Percentiles rank a stretch among this genome's conserved stretches.
phyloP scores from a whole-genome alignment of 1,140 invertebrate genomes.

The Lasioglossum baleicum region DNA sequence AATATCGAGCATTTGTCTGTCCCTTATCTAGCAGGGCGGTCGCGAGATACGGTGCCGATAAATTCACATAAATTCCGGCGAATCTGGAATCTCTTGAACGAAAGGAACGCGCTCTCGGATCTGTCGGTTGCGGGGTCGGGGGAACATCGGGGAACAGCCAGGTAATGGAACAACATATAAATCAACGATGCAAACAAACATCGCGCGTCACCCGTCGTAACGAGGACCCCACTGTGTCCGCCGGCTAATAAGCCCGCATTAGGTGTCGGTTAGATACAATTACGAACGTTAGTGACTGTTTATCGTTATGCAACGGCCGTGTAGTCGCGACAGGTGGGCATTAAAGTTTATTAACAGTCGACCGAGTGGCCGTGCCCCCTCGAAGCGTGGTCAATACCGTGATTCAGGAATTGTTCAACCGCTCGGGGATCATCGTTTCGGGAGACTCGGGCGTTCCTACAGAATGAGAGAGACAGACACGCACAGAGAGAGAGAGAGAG shows the following conservation, averaged over 20 bases:
- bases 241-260: slow-evolving; percentile 37
- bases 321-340: slow-evolving; percentile 31
- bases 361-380: background rate
- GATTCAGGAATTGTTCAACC: background rate
- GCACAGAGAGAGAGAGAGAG: no score
- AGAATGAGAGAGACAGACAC: no score
- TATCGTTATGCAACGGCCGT: slow-evolving; percentile 48
- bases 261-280: slow-evolving; percentile 46
- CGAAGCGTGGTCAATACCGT: background rate
- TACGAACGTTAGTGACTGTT: slow-evolving; percentile 39
- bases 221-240: slow-evolving; percentile 26
- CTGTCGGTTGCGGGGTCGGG: background rate
- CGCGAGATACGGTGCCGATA: background rate
- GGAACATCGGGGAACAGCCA: background rate
- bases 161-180: slow-evolving; percentile 13
- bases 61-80: background rate
- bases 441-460: no score
- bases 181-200: slow-evolving; percentile 26
- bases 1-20: background rate
- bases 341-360: slow-evolving; percentile 43
- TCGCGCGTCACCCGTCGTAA: slow-evolving; percentile 30
- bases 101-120: background rate
- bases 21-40: background rate
- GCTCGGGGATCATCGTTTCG: no score
- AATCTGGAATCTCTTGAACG: background rate